Conservation (phyloP, 2,888 invertebrate species). For the Lysandra bellargus region DNA sequence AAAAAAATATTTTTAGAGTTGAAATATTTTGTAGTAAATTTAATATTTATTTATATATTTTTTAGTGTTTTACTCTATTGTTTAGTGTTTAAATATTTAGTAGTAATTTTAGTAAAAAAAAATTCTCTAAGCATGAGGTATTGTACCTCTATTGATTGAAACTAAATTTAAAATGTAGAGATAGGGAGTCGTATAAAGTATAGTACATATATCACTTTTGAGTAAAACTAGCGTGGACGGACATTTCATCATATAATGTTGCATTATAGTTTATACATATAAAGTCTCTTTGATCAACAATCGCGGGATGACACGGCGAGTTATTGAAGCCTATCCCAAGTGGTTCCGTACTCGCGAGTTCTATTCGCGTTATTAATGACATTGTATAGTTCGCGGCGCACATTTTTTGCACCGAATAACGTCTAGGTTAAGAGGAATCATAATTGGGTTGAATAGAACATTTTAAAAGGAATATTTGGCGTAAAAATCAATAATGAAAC, state of each 20-base stretch:
- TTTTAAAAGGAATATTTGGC: constrained; percentile 75
- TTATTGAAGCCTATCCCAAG: constrained; percentile 35
- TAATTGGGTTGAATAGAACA: constrained; percentile 72
- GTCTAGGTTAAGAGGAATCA: constrained; percentile 68
- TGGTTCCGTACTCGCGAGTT: constrained; percentile 60
- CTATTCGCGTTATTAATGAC: constrained; percentile 75
- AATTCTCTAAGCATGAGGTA: too few species aligned
- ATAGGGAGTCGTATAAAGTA: too few species aligned
- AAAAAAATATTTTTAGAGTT: too few species aligned
- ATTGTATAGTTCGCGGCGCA: constrained; percentile 55
- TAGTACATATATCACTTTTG: too few species aligned
- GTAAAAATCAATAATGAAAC: constrained; percentile 80
- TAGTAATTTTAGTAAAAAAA: too few species aligned
- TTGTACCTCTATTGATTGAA: too few species aligned
- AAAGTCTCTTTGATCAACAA: constrained; percentile 28
- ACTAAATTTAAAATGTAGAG: too few species aligned
- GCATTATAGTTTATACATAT: background rate
- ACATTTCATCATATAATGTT: background rate
- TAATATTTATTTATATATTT: too few species aligned
- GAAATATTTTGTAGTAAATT: too few species aligned
- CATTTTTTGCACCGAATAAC: constrained; percentile 64
- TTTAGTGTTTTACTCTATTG: too few species aligned
- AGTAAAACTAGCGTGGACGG: too few species aligned
- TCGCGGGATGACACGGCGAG: constrained; percentile 40
- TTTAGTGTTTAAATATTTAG: too few species aligned